phyloP scores from a whole-genome alignment of 92 coral and sea anemone species.

The Scolanthus callimorphus region DNA sequence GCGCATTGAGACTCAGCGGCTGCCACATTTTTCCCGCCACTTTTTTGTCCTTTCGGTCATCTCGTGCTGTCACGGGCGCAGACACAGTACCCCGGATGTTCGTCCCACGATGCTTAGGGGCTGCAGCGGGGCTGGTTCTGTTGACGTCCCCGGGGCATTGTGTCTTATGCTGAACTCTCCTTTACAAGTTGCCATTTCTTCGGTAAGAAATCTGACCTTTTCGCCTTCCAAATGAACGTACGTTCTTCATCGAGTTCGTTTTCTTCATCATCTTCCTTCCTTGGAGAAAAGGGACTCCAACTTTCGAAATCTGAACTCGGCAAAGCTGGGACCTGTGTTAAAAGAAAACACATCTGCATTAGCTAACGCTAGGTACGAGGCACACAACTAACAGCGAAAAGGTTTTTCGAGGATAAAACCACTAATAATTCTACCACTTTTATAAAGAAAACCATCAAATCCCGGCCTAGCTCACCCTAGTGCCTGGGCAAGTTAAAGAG shows the following conservation, averaged over 20 bases:
- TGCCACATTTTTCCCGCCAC: constrained; percentile 59
- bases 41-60: constrained; percentile 37
- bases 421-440: too few species aligned
- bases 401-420: too few species aligned
- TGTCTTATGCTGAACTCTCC: constrained; percentile 91
- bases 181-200: constrained; percentile 70
- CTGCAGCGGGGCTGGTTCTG: constrained; percentile 14
- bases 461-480: not conserved
- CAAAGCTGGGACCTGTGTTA: constrained; percentile 1
- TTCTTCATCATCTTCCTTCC: not conserved
- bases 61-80: constrained; percentile 55
- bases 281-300: not conserved
- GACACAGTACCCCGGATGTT: constrained; percentile 56
- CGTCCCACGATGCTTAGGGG: not conserved
- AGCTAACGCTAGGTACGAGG: too few species aligned
- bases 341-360: not conserved
- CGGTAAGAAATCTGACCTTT: constrained; percentile 80
- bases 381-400: too few species aligned
- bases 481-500: not conserved
- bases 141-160: constrained; percentile 55
- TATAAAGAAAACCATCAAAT: too few species aligned
- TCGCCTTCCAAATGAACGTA: constrained; percentile 38
- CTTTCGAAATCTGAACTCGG: constrained; percentile 3
- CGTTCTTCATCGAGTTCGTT: constrained; percentile 19
- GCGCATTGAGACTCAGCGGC: constrained; percentile 78